phyloP scores from a whole-genome alignment of 2,113 vertebrate genomes.

The Eptesicus fuscus region DNA sequence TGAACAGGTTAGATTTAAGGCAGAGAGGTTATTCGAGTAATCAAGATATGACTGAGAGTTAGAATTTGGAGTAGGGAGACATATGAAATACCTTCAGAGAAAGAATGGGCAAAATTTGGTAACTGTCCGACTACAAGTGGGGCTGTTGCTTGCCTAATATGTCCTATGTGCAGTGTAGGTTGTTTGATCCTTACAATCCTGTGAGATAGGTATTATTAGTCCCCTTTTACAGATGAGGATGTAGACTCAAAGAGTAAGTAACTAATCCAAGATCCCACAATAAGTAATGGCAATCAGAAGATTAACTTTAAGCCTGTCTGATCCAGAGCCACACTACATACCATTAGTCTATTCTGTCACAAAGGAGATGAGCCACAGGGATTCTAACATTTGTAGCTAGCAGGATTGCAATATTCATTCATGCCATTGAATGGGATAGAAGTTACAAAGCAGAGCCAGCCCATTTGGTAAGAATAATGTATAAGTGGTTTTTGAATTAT shows the following conservation, averaged over 20 bases:
- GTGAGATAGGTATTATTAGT: neutral
- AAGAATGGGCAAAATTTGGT: neutral
- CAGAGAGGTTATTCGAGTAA: neutral
- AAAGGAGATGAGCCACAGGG: neutral
- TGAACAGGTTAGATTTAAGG: neutral
- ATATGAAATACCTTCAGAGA: neutral
- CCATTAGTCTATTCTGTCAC: neutral
- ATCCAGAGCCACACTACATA: neutral
- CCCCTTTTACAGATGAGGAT: neutral
- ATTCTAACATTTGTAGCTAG: neutral
- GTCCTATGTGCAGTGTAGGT: neutral
- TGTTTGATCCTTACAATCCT: neutral
- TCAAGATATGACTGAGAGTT: neutral
- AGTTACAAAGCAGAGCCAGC: neutral
- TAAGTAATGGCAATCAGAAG: neutral
- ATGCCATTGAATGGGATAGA: neutral
- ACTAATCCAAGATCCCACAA: neutral
- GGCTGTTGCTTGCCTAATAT: neutral
- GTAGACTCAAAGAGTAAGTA: neutral
- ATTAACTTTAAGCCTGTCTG: neutral
- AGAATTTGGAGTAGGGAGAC: neutral
- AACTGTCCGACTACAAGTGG: neutral
- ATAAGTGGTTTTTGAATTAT: neutral
- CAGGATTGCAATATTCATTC: neutral
- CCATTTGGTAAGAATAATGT: neutral